Base-by-base conservation (phyloP, 2,888 invertebrate genomes). In the Axea sp. region DNA sequence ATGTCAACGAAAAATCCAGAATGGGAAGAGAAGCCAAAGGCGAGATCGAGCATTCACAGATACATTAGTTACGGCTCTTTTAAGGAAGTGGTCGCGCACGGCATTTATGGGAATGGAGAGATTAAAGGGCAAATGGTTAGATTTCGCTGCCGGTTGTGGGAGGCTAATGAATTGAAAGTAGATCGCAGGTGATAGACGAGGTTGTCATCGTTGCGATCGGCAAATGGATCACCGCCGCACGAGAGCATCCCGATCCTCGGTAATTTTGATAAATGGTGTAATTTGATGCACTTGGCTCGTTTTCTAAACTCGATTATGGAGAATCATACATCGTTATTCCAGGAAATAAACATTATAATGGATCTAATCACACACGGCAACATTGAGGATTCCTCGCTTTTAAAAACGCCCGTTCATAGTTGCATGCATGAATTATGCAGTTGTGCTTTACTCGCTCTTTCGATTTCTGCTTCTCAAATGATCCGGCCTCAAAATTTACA, bases 61-160 rank as follows among this genome's bases (percentile, higher is more conserved):
- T 72, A 72, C 72, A 72, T 72, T 72, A 72, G 72, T 72, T 72
- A 65, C 72, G 59, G 59, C 65, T 72, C 72, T 72, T 72, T 72
- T 72, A 72, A 65, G 72, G 72, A 72, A 72, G 71, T 71, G 47
- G 49, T 37, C 59, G 39, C 43, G 37, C 60, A 17, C 57, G 17
- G 33, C 12, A 35, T 51, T 35, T 37, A 65, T 65, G 65, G 72
- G 65, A 65, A 72, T 51, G 65, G 51, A 39, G 53, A 65, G 72
- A 72, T 72, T 72, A 72, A 72, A 72, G 65, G 72, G 28, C 72
- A 72, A 72, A 59, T 35, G 72, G 64, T 53, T 43, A 57, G 64
- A 65, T 72, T 57, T 59, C 72, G 59, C 59, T 53, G 64, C 64
- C 28, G 35, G 24, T 57, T 64, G 71, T 62, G 59, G 72, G 72